These are phyloP conservation scores for Fukomys damarensis DNA, from an alignment of 2,113 vertebrate genomes.

Conservation along the genomic window DNA sequence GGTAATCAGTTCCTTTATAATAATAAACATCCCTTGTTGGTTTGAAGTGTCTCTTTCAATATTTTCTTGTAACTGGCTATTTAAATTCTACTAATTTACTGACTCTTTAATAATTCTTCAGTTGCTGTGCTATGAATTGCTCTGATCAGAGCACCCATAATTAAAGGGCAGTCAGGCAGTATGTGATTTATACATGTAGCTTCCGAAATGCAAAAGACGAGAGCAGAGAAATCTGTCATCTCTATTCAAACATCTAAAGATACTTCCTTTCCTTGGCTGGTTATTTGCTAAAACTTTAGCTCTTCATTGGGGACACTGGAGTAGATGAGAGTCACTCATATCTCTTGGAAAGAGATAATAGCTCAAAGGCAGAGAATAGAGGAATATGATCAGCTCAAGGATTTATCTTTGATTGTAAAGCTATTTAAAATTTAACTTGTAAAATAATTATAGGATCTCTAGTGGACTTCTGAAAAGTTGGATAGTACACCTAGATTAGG, in stretches of 20 bases:
- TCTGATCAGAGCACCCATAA: not conserved
- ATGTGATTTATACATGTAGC: not conserved
- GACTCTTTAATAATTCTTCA: not conserved
- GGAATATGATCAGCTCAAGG: too few relatives aligned
- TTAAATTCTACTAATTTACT: constrained; percentile 46
- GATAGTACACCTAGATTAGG: not conserved
- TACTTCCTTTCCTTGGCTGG: not conserved
- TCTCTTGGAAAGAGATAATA: not conserved
- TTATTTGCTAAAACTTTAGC: not conserved
- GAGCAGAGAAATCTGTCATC: not conserved
- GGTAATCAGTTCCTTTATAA: not conserved
- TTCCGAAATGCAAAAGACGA: not conserved
- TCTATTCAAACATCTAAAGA: not conserved
- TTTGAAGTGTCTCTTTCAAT: constrained; percentile 18
- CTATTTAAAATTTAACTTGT: not conserved
- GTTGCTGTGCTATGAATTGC: not conserved
- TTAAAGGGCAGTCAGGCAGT: not conserved
- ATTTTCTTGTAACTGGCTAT: not conserved
- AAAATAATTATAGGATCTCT: not conserved
- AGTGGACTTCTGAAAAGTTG: not conserved
- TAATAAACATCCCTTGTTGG: not conserved
- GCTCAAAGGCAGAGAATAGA: not conserved
- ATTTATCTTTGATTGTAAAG: not conserved
- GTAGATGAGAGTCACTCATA: fast-evolving
- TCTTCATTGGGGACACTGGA: not conserved